A percentile compares a stretch with the other conserved stretches of the same genome.
These are phyloP conservation scores for Eulemur coronatus DNA, from an alignment of 2,797 vertebrate genomes.

Conservation along the genomic window DNA sequence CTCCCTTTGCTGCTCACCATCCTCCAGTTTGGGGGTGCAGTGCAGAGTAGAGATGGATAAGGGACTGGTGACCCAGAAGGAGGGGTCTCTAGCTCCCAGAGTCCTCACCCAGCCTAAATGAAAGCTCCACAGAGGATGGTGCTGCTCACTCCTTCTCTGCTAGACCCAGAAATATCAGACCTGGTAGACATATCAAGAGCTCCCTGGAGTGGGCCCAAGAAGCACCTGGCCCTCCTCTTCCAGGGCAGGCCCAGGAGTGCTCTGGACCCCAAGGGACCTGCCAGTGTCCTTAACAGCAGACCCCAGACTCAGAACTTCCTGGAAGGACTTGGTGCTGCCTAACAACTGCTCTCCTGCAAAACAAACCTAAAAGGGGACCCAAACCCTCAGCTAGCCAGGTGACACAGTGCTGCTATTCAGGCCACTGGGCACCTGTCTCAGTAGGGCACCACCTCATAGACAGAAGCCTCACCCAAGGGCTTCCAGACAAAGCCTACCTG, in stretches of 20 bases:
- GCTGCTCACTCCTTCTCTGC: background rate
- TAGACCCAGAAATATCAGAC: background rate
- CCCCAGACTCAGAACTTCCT: background rate
- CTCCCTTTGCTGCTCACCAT: background rate
- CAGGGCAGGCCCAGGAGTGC: background rate
- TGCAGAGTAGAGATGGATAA: background rate
- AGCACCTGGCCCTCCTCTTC: background rate
- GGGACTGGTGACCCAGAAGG: background rate
- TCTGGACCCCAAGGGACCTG: background rate
- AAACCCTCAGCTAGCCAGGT: background rate
- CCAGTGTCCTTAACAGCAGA: background rate
- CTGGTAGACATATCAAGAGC: background rate
- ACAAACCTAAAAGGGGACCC: background rate
- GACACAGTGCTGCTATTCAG: background rate
- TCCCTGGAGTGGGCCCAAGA: background rate
- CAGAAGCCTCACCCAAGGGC: slow-evolving; percentile 17
- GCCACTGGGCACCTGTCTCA: background rate
- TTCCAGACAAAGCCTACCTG: background rate
- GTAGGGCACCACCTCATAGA: slow-evolving; percentile 1
- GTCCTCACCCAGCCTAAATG: background rate
- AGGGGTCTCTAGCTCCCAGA: background rate
- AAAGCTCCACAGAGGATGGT: background rate
- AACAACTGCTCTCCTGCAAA: background rate
- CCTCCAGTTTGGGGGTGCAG: background rate
- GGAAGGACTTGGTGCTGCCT: background rate